A percentile compares a stretch with the other conserved stretches of the same genome.
These are phyloP conservation scores for Priocnemis perturbator DNA, from an alignment of 2,888 invertebrate species.

Conservation along the genomic window DNA sequence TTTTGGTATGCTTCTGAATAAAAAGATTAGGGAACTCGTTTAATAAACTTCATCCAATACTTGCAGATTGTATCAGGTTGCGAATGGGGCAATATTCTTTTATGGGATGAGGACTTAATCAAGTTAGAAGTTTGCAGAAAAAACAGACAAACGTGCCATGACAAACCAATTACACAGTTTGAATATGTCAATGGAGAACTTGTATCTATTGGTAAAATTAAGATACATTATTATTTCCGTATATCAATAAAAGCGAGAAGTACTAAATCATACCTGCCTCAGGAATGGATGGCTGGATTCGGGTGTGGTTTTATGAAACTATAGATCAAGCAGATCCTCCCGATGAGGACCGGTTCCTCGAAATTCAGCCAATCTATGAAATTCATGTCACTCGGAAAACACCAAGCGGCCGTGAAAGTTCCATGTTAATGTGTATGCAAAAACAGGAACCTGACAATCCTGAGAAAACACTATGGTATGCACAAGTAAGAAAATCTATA, in stretches of 20 bases:
- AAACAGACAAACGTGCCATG: conserved; percentile 85
- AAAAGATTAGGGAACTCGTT: neutral
- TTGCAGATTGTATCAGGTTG: conserved; percentile 87
- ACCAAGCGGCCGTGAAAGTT: conserved; percentile 8
- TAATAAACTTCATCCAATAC: neutral
- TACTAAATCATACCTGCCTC: conserved; percentile 30
- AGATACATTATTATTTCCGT: conserved; percentile 25
- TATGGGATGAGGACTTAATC: conserved; percentile 94
- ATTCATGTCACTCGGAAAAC: conserved; percentile 78
- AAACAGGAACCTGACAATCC: conserved; percentile 74
- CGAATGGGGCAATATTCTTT: conserved; percentile 93
- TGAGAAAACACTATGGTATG: conserved; percentile 80
- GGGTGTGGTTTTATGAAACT: conserved; percentile 93
- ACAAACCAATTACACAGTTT: conserved; percentile 84
- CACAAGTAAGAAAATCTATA: conserved; percentile 79
- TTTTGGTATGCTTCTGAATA: neutral
- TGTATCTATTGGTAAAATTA: conserved; percentile 76
- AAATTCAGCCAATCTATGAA: conserved; percentile 92
- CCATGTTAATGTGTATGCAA: conserved; percentile 77
- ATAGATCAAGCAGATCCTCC: conserved; percentile 92
- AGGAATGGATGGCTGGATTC: conserved; percentile 86
- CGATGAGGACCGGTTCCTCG: conserved; percentile 86
- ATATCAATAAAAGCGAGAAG: neutral
- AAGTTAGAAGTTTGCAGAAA: conserved; percentile 88
- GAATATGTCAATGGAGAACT: conserved; percentile 77